Evolutionary conservation across 2,888 invertebrate species (phyloP).

Genomic region (Oscheius sp.): DNA sequence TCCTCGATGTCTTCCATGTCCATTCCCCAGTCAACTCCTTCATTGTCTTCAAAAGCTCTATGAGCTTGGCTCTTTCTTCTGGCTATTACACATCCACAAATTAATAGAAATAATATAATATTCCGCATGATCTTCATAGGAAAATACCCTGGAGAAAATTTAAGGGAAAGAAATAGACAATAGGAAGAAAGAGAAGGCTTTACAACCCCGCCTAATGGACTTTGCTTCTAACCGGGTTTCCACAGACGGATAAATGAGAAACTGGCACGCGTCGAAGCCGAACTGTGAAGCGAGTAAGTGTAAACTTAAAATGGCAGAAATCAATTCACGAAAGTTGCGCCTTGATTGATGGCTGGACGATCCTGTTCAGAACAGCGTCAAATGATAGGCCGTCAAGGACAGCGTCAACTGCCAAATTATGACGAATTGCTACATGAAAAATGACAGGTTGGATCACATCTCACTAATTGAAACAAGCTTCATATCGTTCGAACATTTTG

Average conservation of each 20-base stretch:
- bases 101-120: neutral
- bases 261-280: too few relatives aligned
- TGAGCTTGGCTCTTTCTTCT: constrained; percentile 30
- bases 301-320: constrained; percentile 2
- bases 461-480: too few relatives aligned
- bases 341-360: constrained; percentile 18
- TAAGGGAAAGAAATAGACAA: neutral
- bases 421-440: constrained; percentile 19
- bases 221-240: neutral
- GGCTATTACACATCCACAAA: neutral
- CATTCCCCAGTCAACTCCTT: constrained; percentile 22
- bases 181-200: neutral
- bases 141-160: neutral
- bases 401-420: constrained; percentile 3
- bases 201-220: neutral
- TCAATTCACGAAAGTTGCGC: constrained; percentile 24
- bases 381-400: constrained; percentile 28
- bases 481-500: too few relatives aligned
- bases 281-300: neutral
- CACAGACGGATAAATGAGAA: neutral
- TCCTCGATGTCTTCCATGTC: constrained; percentile 18
- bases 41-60: constrained; percentile 26
- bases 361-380: constrained; percentile 11
- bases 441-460: too few relatives aligned
- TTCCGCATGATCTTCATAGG: neutral